Evolutionary conservation across 2,888 invertebrate species (phyloP).

Genomic region (Meteorus colon): DNA sequence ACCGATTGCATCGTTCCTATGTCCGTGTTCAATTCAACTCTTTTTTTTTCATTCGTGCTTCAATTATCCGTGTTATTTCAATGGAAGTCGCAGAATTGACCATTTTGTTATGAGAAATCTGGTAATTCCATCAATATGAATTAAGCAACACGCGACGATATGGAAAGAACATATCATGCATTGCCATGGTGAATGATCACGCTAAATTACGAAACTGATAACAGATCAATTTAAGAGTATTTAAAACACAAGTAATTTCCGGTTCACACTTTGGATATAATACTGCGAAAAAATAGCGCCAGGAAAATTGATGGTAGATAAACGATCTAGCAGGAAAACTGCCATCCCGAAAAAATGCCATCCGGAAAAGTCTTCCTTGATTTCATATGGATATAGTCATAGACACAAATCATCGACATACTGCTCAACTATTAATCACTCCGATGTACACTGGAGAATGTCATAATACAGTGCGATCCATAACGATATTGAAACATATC

Average conservation of each 20-base stretch:
- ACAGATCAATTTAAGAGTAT: background rate
- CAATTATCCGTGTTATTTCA: background rate
- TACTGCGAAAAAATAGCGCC: background rate
- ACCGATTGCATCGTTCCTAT: background rate
- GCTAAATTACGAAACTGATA: background rate
- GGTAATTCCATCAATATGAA: constrained; percentile 40
- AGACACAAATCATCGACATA: too few species aligned
- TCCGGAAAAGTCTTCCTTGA: background rate
- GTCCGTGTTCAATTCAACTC: constrained; percentile 15
- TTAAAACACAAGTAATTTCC: background rate
- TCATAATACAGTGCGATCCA: too few species aligned
- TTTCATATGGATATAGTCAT: background rate
- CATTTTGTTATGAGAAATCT: constrained; percentile 42
- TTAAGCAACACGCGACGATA: constrained; percentile 30
- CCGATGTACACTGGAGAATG: too few species aligned
- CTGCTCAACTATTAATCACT: too few species aligned
- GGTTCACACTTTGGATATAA: background rate
- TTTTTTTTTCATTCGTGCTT: constrained; percentile 23
- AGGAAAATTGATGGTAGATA: background rate
- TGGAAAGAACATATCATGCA: background rate
- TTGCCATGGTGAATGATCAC: constrained; percentile 4
- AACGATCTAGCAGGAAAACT: background rate
- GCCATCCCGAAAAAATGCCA: background rate
- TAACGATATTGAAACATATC: too few species aligned
- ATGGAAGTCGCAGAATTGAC: constrained; percentile 13